phyloP scores from a whole-genome alignment of 2,888 invertebrate genomes.

The Cremastobaeus sp. region DNA sequence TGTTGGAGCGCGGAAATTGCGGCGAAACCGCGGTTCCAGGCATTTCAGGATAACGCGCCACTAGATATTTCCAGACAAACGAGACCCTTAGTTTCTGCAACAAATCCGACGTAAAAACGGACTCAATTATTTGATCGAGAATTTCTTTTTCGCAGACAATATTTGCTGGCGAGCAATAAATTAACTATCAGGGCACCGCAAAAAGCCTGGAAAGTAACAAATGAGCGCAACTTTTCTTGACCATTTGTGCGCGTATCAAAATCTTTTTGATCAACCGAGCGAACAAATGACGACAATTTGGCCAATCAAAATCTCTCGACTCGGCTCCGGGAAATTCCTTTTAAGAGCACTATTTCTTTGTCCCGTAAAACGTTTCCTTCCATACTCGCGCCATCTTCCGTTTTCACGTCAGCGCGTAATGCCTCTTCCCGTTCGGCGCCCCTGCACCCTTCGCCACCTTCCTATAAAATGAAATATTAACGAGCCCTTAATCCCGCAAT shows the following conservation, averaged over 20 bases:
- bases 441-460: slow-evolving; percentile 42
- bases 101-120: no score
- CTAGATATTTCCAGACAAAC: no score
- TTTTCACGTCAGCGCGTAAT: slow-evolving; percentile 47
- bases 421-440: slow-evolving; percentile 23
- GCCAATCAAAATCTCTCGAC: slow-evolving; percentile 55
- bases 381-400: slow-evolving; percentile 45
- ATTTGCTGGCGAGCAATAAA: slow-evolving; percentile 3
- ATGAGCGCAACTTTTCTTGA: slow-evolving; percentile 53
- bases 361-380: slow-evolving; percentile 55
- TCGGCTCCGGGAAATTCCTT: slow-evolving; percentile 44
- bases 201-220: slow-evolving; percentile 22
- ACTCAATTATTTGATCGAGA: neutral
- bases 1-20: no score
- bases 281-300: slow-evolving; percentile 58
- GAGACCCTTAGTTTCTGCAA: no score
- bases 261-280: slow-evolving; percentile 58
- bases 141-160: neutral
- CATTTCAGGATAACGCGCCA: no score
- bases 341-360: slow-evolving; percentile 49
- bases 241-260: slow-evolving; percentile 55
- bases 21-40: no score
- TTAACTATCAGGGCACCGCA: slow-evolving; percentile 27
- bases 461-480: slow-evolving; percentile 52
- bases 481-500: slow-evolving; percentile 55